Evolutionary conservation across 2,888 invertebrate species (phyloP), one percentile per base, ranked within the genome.

Genomic region (Sussaba pulchella): DNA sequence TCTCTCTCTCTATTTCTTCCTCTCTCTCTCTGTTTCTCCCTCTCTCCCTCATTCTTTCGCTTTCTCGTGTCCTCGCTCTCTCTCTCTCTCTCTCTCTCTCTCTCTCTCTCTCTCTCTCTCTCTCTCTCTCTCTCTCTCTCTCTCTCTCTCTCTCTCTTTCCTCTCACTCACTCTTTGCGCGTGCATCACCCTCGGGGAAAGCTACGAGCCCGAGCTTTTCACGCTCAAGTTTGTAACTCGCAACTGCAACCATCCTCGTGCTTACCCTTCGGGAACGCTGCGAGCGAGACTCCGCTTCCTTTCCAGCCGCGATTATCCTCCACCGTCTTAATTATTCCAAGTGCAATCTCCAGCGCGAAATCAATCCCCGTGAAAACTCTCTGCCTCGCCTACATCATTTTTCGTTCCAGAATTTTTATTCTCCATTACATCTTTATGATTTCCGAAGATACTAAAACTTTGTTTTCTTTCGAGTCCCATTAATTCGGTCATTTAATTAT

Each of bases 241-340:
- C 41, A 45, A 24, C 45, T 9, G 10, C 26, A 69, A 21, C 57
- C 31, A 1, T 61, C 24, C 69, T 69, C 54, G 41, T 41, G 14
- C 43, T 6, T 8, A 43, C 41, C 70, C 57, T 31, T 10, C 14
- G 43, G 70, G 70, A 57, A 31, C 31, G 45, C 45, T 70, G 36
- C 57, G 57, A 39, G 59, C 41, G 43, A n/a, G n/a, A 70, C 54
- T 70, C 10, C 43, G 54, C 45, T 57, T 57, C 31, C 57, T 57
- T 57, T 57, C 14, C 31, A 36, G 36, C 36, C 47, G 17, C 63
- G 26, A 70, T 61, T 57, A 70, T 67, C 74, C 43, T 17, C 67
- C 67, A 41, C 10, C 39, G 26, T 70, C 74, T 70, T 79, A 70
- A 79, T 79, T 74, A 79, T 74, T 63, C 69, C 26, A 74, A 78